Conservation (phyloP, 2,113 vertebrate species). For the Aegotheles bennettii region DNA sequence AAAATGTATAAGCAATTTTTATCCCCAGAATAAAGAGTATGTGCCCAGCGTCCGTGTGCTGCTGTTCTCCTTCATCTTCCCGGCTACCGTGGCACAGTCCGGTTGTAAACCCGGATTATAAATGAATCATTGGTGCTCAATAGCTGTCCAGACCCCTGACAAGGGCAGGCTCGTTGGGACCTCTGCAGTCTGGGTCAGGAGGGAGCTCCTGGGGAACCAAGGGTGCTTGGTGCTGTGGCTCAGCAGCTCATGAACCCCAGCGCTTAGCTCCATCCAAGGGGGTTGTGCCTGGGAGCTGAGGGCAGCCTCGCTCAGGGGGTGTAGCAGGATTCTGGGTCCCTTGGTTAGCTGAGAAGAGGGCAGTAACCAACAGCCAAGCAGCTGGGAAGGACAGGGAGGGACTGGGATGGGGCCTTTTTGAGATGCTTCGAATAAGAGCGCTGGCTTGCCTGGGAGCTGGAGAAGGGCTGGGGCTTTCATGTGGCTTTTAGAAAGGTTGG, state of each 20-base stretch:
- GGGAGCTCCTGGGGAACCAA: not conserved
- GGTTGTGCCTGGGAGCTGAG: not conserved
- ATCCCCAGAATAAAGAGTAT: conserved; percentile 63
- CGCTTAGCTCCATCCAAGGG: not conserved
- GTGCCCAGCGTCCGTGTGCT: not conserved
- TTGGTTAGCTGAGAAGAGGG: not conserved
- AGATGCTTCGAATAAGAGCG: not conserved
- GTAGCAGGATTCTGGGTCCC: not conserved
- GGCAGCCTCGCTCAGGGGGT: not conserved
- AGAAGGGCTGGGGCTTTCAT: not conserved
- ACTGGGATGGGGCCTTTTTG: not conserved
- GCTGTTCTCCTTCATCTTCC: not conserved
- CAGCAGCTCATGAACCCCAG: accelerated
- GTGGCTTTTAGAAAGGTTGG: not conserved
- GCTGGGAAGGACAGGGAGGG: not conserved
- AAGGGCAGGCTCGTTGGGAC: accelerated
- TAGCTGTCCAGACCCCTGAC: not conserved
- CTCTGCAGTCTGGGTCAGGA: not conserved
- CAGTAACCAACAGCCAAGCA: not conserved
- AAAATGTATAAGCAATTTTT: conserved; percentile 66
- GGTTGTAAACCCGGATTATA: not conserved
- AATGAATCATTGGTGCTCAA: accelerated
- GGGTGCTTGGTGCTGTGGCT: not conserved
- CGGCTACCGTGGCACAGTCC: accelerated
- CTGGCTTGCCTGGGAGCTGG: accelerated